Conservation (phyloP, 2,888 invertebrate species). For the Drosophila percnosoma region DNA sequence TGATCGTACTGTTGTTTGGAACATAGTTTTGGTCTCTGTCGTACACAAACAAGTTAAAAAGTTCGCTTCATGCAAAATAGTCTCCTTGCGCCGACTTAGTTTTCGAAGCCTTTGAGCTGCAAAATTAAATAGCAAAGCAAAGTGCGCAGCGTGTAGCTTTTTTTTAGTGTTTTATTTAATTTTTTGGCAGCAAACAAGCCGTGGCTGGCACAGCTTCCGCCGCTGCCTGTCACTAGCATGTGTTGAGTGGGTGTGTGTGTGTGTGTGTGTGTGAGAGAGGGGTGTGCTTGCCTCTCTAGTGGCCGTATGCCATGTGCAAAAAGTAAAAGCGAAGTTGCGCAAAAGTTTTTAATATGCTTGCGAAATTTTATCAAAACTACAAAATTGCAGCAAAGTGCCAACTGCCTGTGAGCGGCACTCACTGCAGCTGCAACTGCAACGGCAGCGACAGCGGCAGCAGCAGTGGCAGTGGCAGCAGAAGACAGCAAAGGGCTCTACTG, state of each 20-base stretch:
- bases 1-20: conserved; percentile 1
- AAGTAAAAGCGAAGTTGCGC: conserved; percentile 79
- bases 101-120: conserved; percentile 74
- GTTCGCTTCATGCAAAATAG: conserved; percentile 54
- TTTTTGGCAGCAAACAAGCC: conserved; percentile 77
- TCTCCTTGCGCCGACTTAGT: conserved; percentile 44
- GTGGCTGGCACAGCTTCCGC: conserved; percentile 71
- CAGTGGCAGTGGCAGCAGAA: conserved; percentile 27
- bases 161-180: conserved; percentile 21
- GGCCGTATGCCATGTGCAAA: conserved; percentile 65
- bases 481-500: conserved; percentile 63
- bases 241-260: conserved; percentile 38
- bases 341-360: conserved; percentile 82
- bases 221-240: conserved; percentile 70
- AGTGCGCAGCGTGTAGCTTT: conserved; percentile 59
- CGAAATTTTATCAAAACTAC: conserved; percentile 82
- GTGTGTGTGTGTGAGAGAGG: background rate
- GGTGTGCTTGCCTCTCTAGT: conserved; percentile 24
- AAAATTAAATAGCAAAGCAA: conserved; percentile 80
- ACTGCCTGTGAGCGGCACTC: conserved; percentile 63
- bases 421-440: conserved; percentile 12
- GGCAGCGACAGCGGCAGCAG: conserved; percentile 11
- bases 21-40: conserved; percentile 17
- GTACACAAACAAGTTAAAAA: conserved; percentile 53
- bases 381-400: conserved; percentile 82